phyloP scores from a whole-genome alignment of 2,888 invertebrate species.

The Rhamphomyia laevipes region DNA sequence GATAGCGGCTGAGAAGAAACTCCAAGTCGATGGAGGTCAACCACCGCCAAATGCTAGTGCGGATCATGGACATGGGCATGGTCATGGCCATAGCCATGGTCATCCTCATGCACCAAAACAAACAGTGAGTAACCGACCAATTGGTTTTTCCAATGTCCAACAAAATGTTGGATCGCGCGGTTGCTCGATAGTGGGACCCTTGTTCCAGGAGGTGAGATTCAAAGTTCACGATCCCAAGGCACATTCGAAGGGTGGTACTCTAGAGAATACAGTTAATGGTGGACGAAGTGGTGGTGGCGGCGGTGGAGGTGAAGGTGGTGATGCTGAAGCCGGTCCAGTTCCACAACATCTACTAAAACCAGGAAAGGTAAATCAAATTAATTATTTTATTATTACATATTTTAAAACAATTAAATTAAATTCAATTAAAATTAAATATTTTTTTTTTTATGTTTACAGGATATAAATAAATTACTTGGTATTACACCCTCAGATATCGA shows the following conservation, averaged over 20 bases:
- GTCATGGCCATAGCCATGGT: conserved; percentile 40
- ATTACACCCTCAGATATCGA: conserved; percentile 97
- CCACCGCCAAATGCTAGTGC: conserved; percentile 61
- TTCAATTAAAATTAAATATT: neutral
- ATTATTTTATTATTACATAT: no score
- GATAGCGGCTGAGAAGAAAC: conserved; percentile 84
- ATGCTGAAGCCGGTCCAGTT: conserved; percentile 38
- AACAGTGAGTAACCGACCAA: conserved; percentile 41
- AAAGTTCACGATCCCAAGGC: conserved; percentile 91
- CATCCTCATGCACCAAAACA: conserved; percentile 41
- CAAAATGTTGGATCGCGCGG: conserved; percentile 41
- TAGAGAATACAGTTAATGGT: conserved; percentile 85
- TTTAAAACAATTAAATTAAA: no score
- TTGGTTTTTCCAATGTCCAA: conserved; percentile 40
- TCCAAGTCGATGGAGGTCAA: conserved; percentile 68
- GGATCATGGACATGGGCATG: conserved; percentile 41
- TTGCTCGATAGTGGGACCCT: conserved; percentile 51
- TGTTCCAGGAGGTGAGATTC: conserved; percentile 86
- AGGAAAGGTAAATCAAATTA: conserved; percentile 50
- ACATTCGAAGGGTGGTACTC: conserved; percentile 82
- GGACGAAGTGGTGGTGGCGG: conserved; percentile 52
- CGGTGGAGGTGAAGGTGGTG: conserved; percentile 39
- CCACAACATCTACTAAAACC: conserved; percentile 73
- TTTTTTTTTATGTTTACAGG: conserved; percentile 36
- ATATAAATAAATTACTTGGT: conserved; percentile 82